Evolutionary conservation across 2,113 vertebrate species (phyloP).

Genomic region (Tragelaphus strepsiceros): DNA sequence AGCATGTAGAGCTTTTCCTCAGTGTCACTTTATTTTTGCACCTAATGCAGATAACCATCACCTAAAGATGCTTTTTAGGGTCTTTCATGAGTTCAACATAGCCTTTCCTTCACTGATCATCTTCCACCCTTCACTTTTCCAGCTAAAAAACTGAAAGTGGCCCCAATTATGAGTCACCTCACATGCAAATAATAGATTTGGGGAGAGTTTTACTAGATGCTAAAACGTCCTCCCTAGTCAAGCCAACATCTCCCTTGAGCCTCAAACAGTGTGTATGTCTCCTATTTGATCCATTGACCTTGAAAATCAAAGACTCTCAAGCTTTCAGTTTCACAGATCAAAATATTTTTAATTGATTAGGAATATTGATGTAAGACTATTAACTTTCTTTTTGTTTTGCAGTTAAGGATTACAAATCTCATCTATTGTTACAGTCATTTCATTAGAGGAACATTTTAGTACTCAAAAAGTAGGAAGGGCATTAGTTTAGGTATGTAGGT

Average conservation of each 20-base stretch:
- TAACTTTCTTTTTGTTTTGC: not conserved
- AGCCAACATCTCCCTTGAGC: not conserved
- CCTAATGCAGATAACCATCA: not conserved
- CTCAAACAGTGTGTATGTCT: not conserved
- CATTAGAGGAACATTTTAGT: not conserved
- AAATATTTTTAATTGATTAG: not conserved
- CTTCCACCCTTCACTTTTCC: not conserved
- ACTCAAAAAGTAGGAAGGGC: not conserved
- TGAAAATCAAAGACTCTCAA: not conserved
- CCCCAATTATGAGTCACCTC: not conserved
- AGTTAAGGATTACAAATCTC: not conserved
- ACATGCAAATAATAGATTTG: not conserved
- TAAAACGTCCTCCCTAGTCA: not conserved
- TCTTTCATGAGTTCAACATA: not conserved
- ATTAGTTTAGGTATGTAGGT: not conserved
- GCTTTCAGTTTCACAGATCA: conserved; percentile 8
- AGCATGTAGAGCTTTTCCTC: not conserved
- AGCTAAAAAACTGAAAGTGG: not conserved
- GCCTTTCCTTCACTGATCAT: not conserved
- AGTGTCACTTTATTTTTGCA: not conserved
- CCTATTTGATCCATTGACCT: not conserved
- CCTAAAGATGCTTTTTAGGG: not conserved
- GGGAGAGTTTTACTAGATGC: not conserved
- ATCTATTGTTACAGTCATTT: not conserved
- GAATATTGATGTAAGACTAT: not conserved